Evolutionary conservation across 2,888 invertebrate genomes (phyloP).

Genomic region (Perizoma affinitatum): DNA sequence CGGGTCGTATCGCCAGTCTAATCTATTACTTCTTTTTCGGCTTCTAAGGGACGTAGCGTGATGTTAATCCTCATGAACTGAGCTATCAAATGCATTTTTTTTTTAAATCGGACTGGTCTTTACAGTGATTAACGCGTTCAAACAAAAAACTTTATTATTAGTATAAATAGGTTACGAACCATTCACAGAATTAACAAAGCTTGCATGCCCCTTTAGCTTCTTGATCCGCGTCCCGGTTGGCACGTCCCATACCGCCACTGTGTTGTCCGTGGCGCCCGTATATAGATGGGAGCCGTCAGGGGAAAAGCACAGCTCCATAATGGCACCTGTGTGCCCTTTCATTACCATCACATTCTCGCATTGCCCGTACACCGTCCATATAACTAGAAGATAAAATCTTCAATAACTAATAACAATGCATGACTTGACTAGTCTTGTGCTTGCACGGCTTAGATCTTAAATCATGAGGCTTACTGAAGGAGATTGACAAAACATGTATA

Average conservation of each 20-base stretch:
- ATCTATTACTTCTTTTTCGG: too few species aligned
- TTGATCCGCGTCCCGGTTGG: conserved; percentile 94
- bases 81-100: conserved; percentile 1
- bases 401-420: too few species aligned
- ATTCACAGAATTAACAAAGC: conserved; percentile 89
- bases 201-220: conserved; percentile 93
- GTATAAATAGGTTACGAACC: conserved; percentile 55
- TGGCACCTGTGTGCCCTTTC: conserved; percentile 97
- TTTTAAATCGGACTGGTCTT: too few species aligned
- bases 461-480: too few species aligned
- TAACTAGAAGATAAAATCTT: conserved; percentile 72
- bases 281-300: conserved; percentile 93
- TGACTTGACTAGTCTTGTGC: too few species aligned
- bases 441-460: too few species aligned
- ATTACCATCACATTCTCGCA: conserved; percentile 98
- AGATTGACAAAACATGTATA: too few species aligned
- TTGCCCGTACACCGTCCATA: conserved; percentile 99
- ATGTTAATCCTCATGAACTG: too few species aligned
- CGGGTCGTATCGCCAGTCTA: too few species aligned
- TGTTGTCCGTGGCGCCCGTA: conserved; percentile 97
- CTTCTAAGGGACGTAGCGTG: too few species aligned
- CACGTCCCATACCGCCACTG: conserved; percentile 97
- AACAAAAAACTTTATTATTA: too few species aligned
- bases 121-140: too few species aligned
- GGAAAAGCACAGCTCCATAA: conserved; percentile 96